Evolutionary conservation across 1,140 invertebrate species (phyloP).

Genomic region (Papilio dardanus): DNA sequence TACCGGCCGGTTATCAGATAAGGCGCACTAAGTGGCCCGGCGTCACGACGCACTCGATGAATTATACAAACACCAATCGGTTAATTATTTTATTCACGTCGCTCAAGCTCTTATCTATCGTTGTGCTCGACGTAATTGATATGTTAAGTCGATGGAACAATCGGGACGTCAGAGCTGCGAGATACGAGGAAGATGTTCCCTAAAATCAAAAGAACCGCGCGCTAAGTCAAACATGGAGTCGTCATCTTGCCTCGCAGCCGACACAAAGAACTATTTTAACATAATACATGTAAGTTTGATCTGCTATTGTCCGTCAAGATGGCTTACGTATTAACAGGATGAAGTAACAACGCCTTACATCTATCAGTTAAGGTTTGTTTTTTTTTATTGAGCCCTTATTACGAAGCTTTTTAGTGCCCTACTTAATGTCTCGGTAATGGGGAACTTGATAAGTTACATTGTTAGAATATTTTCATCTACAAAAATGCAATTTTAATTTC

Average conservation of each 20-base stretch:
- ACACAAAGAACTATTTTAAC: slow-evolving; percentile 75
- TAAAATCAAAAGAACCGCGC: slow-evolving; percentile 56
- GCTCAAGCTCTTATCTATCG: slow-evolving; percentile 74
- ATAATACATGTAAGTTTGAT: slow-evolving; percentile 66
- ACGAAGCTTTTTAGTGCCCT: not conserved
- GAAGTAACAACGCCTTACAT: slow-evolving; percentile 18
- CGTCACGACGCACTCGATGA: slow-evolving; percentile 70
- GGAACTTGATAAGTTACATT: not conserved
- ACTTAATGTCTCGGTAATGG: not conserved
- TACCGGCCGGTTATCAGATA: slow-evolving; percentile 64
- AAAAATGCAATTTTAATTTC: not conserved
- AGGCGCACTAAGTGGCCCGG: slow-evolving; percentile 69
- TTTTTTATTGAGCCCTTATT: slow-evolving; percentile 9
- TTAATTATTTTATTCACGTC: slow-evolving; percentile 82
- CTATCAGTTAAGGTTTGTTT: not conserved
- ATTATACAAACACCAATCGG: slow-evolving; percentile 81
- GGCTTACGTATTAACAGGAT: slow-evolving; percentile 43
- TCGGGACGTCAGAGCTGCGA: slow-evolving; percentile 64
- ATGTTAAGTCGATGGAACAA: slow-evolving; percentile 79
- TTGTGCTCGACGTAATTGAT: slow-evolving; percentile 81
- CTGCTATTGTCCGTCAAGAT: slow-evolving; percentile 63
- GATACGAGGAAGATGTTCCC: slow-evolving; percentile 53
- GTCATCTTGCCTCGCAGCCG: slow-evolving; percentile 52
- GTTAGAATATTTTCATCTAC: not conserved
- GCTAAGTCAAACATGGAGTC: slow-evolving; percentile 43